Base-by-base conservation (phyloP, 2,113 vertebrate species). In the Suncus etruscus region DNA sequence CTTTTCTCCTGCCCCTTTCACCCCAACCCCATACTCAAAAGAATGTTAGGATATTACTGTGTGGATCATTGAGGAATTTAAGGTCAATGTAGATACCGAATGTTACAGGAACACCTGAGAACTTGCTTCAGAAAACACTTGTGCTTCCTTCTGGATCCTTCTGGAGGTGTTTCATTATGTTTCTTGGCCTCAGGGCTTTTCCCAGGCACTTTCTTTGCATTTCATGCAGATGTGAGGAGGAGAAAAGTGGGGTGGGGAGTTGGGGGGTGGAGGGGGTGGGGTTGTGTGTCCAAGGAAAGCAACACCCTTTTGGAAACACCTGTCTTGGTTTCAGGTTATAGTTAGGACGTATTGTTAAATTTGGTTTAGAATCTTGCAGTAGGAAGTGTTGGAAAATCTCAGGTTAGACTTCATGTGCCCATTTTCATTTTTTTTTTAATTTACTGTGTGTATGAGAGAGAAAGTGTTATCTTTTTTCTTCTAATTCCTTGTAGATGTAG, bases 281-380 rank as follows among this genome's bases (percentile, higher is more conserved):
- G 39, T 39, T 39, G 86, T 20, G 27, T 45, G 32, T 18, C 70
- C 68, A 69, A 75, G 24, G 80, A 47, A 94, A 93, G 81, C 15
- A 80, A 39, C n/a, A 89, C 58, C 39, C n/a, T 61, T 88, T 93
- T 84, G 68, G 87, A 88, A 86, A 91, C 18, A 91, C 48, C 29
- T 87, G 65, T 81, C 47, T 12, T 85, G 29, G 22, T 82, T 51
- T 93, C 68, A 79, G 32, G 24, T 93, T 94, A 39, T 32, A 82
- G 0, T 87, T 69, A 47, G 3, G n/a, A 45, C 27, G 8, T n/a
- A 61, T 78, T 63, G 20, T 81, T 81, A 54, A 86, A 14, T 83
- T 88, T 45, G 47, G 47, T 70, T 74, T 94, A 65, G n/a, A 88
- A 48, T 77, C 31, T 94, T 66, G 2, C 1, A 75, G 9, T 54